These are phyloP conservation scores for Sphyrna mokarran DNA, from an alignment of 2,113 vertebrate genomes.

Conservation along the genomic window DNA sequence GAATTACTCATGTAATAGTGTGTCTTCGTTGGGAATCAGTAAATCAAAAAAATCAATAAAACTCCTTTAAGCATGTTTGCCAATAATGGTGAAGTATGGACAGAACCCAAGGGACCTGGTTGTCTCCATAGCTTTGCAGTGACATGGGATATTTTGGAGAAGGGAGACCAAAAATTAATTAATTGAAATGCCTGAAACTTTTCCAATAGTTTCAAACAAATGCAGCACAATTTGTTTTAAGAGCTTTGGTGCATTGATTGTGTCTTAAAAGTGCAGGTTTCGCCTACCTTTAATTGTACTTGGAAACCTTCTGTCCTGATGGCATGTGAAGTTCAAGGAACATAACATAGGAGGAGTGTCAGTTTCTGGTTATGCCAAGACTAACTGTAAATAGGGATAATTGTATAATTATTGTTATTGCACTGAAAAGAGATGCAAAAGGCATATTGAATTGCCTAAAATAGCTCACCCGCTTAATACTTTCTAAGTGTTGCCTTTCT, in stretches of 20 bases:
- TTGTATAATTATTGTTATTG: background rate
- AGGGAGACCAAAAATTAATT: background rate
- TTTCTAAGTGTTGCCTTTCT: background rate
- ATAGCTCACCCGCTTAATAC: background rate
- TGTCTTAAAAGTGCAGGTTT: background rate
- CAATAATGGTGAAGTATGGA: background rate
- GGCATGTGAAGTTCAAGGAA: background rate
- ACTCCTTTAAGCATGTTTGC: background rate
- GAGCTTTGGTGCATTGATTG: background rate
- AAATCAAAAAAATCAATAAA: background rate
- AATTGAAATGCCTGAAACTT: background rate
- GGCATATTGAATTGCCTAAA: background rate
- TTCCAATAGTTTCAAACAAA: background rate
- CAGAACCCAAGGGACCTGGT: background rate
- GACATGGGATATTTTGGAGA: background rate
- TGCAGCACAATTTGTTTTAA: background rate
- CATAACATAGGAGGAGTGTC: background rate
- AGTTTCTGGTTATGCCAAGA: background rate
- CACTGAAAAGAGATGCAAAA: background rate
- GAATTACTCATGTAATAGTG: background rate
- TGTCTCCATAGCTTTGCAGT: background rate
- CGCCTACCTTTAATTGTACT: background rate
- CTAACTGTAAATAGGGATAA: conserved; percentile 19
- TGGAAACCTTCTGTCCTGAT: background rate
- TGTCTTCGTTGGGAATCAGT: background rate